Base-by-base conservation (phyloP, 2,797 vertebrate genomes). In the Anableps anableps region DNA sequence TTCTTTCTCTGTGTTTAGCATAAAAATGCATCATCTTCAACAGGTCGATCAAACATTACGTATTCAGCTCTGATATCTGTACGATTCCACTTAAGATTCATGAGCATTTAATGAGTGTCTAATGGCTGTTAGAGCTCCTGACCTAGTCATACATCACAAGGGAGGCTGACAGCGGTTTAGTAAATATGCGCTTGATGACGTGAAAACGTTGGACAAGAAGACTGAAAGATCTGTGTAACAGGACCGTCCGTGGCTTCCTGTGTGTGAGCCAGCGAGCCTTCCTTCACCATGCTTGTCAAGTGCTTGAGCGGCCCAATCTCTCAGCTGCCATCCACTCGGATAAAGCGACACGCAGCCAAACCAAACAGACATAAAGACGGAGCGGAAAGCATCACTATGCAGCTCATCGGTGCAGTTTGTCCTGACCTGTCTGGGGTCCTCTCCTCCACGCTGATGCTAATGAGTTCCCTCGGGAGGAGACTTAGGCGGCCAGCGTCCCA, bases 371-470 rank as follows among this genome's bases (percentile, higher is more conserved):
- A 84, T 85, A 45, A 91, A 94, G 91, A 92, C 85, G 1, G 89
- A 90, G 91, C 76, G 83, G 88, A 81, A 88, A 84, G 84, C 90
- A 95, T 96, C 94, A 89, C 95, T 95, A 95, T 96, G 94, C 95
- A 94, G 93, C 86, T 75, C 92, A 75, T 90, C 78, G 1, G 82
- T 75, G 88, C 86, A 85, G 91, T 92, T 93, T 89, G 91, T 94
- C 93, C 91, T 93, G 93, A 93, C 94, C 90, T 91, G 92, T 93
- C 93, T 91, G 91, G 88, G 92, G 89, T 86, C 93, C 85, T 86
- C 88, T 88, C 86, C 92, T 94, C 93, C 74, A 84, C 55, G 71
- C 78, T 89, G 91, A 93, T 93, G 94, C 92, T 95, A 95, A 96
- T 96, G 95, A 96, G 95, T 91, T 95, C 95, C 93, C 92, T 4